Evolutionary conservation across 1,140 invertebrate species (phyloP).

Genomic region (Pollicipes pollicipes): DNA sequence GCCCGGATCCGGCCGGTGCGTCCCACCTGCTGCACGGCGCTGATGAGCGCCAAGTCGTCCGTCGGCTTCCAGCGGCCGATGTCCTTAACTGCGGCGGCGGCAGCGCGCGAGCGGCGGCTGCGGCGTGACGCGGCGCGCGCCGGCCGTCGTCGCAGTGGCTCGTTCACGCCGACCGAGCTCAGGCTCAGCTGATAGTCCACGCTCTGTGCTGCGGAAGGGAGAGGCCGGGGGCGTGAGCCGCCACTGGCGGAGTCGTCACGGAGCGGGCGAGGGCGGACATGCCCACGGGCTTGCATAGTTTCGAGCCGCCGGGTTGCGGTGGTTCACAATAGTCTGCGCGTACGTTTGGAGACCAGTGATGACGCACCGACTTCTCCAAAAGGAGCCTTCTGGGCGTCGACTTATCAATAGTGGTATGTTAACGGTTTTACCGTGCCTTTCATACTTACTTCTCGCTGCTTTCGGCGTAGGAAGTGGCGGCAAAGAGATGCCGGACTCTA

Average conservation of each 20-base stretch:
- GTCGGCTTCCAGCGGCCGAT: constrained; percentile 90
- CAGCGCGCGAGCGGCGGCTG: constrained; percentile 20
- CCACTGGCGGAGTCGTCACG: too few species aligned
- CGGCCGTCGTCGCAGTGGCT: not conserved
- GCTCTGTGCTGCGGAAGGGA: constrained; percentile 14
- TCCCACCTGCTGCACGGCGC: constrained; percentile 87
- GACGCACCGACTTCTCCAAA: too few species aligned
- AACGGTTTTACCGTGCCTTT: too few species aligned
- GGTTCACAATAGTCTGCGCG: too few species aligned
- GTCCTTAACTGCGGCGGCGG: constrained; percentile 53
- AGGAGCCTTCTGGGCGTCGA: too few species aligned
- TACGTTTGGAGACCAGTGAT: too few species aligned
- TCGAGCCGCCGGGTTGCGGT: too few species aligned
- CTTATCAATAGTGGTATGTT: too few species aligned
- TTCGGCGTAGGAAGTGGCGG: constrained; percentile 17
- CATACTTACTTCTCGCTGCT: constrained; percentile 17
- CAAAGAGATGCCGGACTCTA: constrained; percentile 48
- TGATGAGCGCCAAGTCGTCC: constrained; percentile 84
- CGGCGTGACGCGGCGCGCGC: constrained; percentile 7
- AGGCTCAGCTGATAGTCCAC: constrained; percentile 20
- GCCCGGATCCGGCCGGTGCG: too few species aligned
- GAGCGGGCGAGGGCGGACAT: too few species aligned
- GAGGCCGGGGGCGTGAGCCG: too few species aligned
- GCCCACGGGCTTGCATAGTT: too few species aligned
- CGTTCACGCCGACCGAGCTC: constrained; percentile 2